phyloP scores from a whole-genome alignment of 2,888 invertebrate genomes.

The Dasypolia templi region DNA sequence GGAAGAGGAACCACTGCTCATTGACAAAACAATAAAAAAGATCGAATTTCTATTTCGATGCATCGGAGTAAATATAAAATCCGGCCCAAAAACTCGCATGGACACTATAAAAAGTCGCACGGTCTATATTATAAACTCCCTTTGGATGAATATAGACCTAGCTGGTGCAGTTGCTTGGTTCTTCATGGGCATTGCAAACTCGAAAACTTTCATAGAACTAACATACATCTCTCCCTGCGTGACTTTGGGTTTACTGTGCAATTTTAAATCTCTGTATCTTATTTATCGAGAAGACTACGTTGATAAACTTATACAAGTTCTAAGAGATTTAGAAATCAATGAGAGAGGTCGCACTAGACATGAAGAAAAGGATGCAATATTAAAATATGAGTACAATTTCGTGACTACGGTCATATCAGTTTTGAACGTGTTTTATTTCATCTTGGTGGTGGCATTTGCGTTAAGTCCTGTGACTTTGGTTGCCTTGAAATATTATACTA shows the following conservation, averaged over 20 bases:
- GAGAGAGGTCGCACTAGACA: slow-evolving; percentile 40
- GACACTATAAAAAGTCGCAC: slow-evolving; percentile 56
- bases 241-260: slow-evolving; percentile 63
- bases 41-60: slow-evolving; percentile 65
- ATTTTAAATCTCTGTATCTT: slow-evolving; percentile 67
- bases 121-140: slow-evolving; percentile 71
- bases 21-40: slow-evolving; percentile 71
- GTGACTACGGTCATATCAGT: slow-evolving; percentile 71
- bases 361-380: slow-evolving; percentile 64
- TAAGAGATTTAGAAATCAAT: slow-evolving; percentile 69
- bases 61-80: slow-evolving; percentile 71
- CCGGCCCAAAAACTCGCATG: slow-evolving; percentile 52
- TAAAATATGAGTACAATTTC: slow-evolving; percentile 69
- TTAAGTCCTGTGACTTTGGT: slow-evolving; percentile 73
- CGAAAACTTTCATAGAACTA: slow-evolving; percentile 70
- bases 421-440: slow-evolving; percentile 69
- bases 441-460: slow-evolving; percentile 69
- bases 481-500: slow-evolving; percentile 71
- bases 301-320: slow-evolving; percentile 64
- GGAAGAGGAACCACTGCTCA: slow-evolving; percentile 45
- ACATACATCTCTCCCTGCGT: slow-evolving; percentile 76
- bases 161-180: slow-evolving; percentile 72
- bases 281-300: slow-evolving; percentile 64
- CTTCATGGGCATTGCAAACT: slow-evolving; percentile 65
- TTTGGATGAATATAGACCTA: slow-evolving; percentile 72